Evolutionary conservation across 92 coral and sea anemone genomes (phyloP), one percentile per base, ranked within the genome.

Genomic region (Porites rus): DNA sequence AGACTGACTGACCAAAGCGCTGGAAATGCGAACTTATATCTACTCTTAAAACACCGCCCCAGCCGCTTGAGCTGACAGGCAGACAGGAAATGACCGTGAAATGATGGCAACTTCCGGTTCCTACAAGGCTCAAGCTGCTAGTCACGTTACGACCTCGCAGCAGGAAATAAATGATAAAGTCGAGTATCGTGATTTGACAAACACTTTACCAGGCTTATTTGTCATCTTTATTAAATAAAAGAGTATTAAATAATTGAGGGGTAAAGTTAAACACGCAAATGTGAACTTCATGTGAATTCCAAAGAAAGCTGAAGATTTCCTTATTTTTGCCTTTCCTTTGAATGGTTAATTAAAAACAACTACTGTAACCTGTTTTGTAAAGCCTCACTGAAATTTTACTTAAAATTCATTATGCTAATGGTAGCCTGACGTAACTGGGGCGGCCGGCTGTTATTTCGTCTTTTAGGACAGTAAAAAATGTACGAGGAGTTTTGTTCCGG

Each of bases 31-130:
- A 72, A 52, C 74, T 72, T 73, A 62, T 83, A 61, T 82, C 77
- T 20, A 51, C 51, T 51, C 59, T 50, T 18, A 11, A 7, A 13
- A 43, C 6, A 71, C 22, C 2, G 28, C 51, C 11, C 64, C 46
- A 38, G 46, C 46, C 46, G 46, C 46, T 83, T 83, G 80, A 83
- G 65, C 80, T 65, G 87, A 83, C 87, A 83, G 46, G 72, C 21
- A 83, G 80, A 83, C 87, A 83, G 87, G 87, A 83, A 83, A 58
- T 74, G 56, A 50, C 63, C 16, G 79, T 19, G 63, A 83, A 73
- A 20, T 83, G 73, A 51, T 21, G 63, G 58, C 63, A 2, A 38
- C 80, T 73, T 83, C 87, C 87, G 87, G 31, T 19, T 43, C 86
- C 76, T 56, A 19, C 76, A 2, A 77, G 3, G 59, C 43, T 14